Evolutionary conservation across 2,113 vertebrate species (phyloP), one percentile per base, ranked within the genome.

Genomic region (Menidia beryllina): DNA sequence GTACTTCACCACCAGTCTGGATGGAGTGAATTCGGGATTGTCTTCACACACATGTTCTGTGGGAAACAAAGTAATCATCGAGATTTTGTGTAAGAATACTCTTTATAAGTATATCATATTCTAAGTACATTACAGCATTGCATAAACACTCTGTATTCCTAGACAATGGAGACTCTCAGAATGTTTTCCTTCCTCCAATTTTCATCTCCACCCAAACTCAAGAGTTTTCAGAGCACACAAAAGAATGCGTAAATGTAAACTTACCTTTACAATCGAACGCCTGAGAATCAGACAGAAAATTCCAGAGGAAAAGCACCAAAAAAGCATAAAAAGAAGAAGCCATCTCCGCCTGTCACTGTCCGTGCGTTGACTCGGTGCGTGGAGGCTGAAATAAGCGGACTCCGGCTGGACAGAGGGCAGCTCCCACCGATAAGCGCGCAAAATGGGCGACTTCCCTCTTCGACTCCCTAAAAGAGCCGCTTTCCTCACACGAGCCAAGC

Each of bases 1-100:
- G 0, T 62, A 27, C 58, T 43, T 77, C 72, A 87, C 86, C 3
- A 86, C 75, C 74, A 91, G 54, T 0, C 9, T 51, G 65, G 80
- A 7, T 11, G 83, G 79, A 34, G 17, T 72, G 0, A 91, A 81
- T 0, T 11, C 54, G 3, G 85, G 77, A 0, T 12, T 0, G 0
- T 80, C 60, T 17, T 6, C 0, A 47, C 86, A 88, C 23, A 0
- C 3, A 0, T 0, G 0, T 64, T 0, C 86, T 82, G 80, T 3
- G 47, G 64, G 10, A 30, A 54, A 75, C 9, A 75, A 10, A 67
- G 3, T 38, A 38, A n/a, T 19, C n/a, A 45, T 45, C 13, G 45
- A 30, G 20, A 52, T 3, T 3, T 24, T 38, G 8, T 48, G 5
- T 63, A 26, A 30, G 30, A 30, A 30, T 30, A 4, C 8, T 30